Evolutionary conservation across 2,113 vertebrate genomes (phyloP).

Genomic region (Callocephalon fimbriatum): DNA sequence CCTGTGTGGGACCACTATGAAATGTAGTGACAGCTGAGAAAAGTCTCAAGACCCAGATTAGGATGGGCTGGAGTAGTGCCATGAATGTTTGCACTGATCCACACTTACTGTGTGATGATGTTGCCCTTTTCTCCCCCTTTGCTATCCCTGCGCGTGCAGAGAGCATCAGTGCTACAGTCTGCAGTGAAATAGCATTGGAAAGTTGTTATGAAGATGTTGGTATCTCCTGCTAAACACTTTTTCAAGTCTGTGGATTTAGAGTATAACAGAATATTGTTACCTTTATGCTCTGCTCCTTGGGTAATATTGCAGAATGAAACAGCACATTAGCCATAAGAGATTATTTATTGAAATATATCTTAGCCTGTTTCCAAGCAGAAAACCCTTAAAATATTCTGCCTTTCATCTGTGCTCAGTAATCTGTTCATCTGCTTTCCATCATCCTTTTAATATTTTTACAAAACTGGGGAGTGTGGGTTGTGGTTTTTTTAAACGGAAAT

Average conservation of each 20-base stretch:
- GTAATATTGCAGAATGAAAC: constrained; percentile 27
- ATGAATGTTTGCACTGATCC: not conserved
- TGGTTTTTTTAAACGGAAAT: constrained; percentile 69
- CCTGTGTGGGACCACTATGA: not conserved
- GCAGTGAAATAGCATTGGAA: not conserved
- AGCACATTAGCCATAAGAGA: not conserved
- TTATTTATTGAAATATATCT: constrained; percentile 32
- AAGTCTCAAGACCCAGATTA: not conserved
- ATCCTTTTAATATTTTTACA: constrained; percentile 61
- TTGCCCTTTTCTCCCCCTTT: not conserved
- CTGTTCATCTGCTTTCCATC: constrained; percentile 43
- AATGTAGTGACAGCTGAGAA: not conserved
- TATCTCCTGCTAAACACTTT: not conserved
- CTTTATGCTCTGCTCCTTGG: not conserved
- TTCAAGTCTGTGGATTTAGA: not conserved
- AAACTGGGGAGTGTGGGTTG: not conserved
- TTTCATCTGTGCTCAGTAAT: constrained; percentile 50
- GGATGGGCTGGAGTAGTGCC: not conserved
- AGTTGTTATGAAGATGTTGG: not conserved
- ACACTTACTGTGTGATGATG: not conserved
- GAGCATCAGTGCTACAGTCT: not conserved
- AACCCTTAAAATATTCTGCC: constrained; percentile 25
- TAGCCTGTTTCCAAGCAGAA: constrained; percentile 6
- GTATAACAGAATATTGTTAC: not conserved
- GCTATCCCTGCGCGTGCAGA: too few species aligned